phyloP scores from a whole-genome alignment of 1,140 invertebrate genomes.

The Muscidifurax raptorellus region DNA sequence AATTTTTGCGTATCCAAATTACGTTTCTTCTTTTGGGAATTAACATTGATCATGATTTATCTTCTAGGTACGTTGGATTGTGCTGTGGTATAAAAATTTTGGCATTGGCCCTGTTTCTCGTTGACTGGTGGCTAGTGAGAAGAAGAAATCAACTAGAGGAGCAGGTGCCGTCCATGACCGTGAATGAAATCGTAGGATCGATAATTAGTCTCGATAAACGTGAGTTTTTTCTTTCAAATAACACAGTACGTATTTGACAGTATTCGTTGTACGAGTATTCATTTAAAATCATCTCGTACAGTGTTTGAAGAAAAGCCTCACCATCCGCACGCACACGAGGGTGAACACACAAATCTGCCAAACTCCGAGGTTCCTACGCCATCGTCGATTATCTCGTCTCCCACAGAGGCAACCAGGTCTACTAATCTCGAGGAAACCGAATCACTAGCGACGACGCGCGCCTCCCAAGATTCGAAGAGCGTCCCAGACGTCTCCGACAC shows the following conservation, averaged over 20 bases:
- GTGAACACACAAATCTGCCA: conserved; percentile 57
- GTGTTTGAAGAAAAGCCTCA: conserved; percentile 82
- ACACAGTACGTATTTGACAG: background rate
- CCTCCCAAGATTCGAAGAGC: conserved; percentile 60
- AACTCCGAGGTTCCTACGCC: conserved; percentile 65
- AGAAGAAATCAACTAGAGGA: conserved; percentile 86
- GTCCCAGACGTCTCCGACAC: conserved; percentile 63
- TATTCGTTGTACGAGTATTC: background rate
- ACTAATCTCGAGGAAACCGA: conserved; percentile 69
- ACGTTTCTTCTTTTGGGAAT: background rate
- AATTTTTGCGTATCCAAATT: background rate
- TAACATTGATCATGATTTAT: conserved; percentile 50
- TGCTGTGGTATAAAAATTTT: conserved; percentile 94
- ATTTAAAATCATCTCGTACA: conserved; percentile 59
- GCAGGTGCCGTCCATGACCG: conserved; percentile 81
- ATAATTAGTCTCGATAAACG: conserved; percentile 92
- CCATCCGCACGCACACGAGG: conserved; percentile 62
- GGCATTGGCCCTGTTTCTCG: conserved; percentile 88
- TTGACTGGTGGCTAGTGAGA: conserved; percentile 92
- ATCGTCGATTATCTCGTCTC: conserved; percentile 70
- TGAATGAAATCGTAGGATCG: conserved; percentile 88
- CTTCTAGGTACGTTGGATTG: conserved; percentile 89
- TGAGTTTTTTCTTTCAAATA: conserved; percentile 71
- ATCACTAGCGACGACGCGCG: conserved; percentile 60
- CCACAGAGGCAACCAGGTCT: conserved; percentile 70